Base-by-base conservation (phyloP, 2,888 invertebrate species). In the Heliconius hortense region DNA sequence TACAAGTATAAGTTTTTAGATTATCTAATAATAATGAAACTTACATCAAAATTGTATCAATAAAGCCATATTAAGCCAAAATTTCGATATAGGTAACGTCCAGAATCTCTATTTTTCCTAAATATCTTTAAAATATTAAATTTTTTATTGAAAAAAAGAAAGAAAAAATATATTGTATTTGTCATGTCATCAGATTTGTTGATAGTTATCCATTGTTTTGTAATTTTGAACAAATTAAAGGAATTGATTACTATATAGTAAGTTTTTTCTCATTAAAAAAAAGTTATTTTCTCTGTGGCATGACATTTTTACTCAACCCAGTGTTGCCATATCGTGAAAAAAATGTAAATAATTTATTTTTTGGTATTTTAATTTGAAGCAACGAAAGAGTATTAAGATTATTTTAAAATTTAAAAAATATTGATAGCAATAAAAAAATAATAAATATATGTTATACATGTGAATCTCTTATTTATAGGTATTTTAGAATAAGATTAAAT, bases 91-190 rank as follows among this genome's bases (percentile, higher is more conserved):
- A 60, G 21, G 56, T 66, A 15, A 53, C 18, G 56, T 60, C 66
- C 67, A 69, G 73, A 76, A 67, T 66, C 60, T 73, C 60, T 76
- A 76, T 76, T 76, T 76, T 76, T 73, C 69, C 73, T 73, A 73
- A 64, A 43, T 73, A 28, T 56, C 60, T 31, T 74, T 35, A 21
- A 31, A 53, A 66, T 66, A 66, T 71, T 5, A 3, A 7, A 13
- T 59, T 13, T 56, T 74, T 74, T 64, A 28, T 56, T 59, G 15
- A 59, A 28, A 39, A 28, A 43, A 26, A 67, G 43, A 56, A 59
- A 56, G 66, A 68, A 11, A 43, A 59, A 59, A 59, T 59, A 64
- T 24, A 24, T 7, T 63, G 1, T 59, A 53, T 66, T 64, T 71
- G 74, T 75, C 74, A 64, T 74, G 70, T 74, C 56, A 26, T 24